A percentile compares a stretch with the other conserved stretches of the same genome.
These are phyloP conservation scores for Apostichopus japonicus DNA, from an alignment of 35 echinoderm and acorn worm genomes.

Conservation along the genomic window DNA sequence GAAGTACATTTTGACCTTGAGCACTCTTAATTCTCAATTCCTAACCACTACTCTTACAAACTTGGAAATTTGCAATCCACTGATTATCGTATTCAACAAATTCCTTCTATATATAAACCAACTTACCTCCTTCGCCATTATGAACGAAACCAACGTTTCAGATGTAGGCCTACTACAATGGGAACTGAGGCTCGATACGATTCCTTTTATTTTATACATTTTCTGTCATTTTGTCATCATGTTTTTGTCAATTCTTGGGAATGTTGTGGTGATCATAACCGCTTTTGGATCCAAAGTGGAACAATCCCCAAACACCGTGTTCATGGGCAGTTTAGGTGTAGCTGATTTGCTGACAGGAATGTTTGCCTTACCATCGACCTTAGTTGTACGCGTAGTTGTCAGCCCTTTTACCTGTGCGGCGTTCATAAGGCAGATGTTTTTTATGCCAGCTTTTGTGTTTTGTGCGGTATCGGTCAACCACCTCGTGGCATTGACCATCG, in stretches of 20 bases:
- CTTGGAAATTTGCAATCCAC: too few species aligned
- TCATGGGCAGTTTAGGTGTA: slow-evolving; percentile 9
- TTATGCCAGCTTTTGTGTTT: background rate
- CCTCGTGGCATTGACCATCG: slow-evolving; percentile 14
- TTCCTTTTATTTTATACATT: slow-evolving; percentile 5
- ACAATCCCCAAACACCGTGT: background rate
- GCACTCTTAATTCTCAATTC: too few species aligned
- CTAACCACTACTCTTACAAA: too few species aligned
- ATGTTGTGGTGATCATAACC: slow-evolving; percentile 1
- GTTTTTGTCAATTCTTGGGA: background rate
- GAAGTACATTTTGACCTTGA: too few species aligned
- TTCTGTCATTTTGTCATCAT: slow-evolving; percentile 15
- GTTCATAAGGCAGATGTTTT: background rate
- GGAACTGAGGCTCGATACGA: slow-evolving; percentile 4
- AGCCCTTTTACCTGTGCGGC: slow-evolving; percentile 10
- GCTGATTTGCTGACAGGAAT: slow-evolving; percentile 6
- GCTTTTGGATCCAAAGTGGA: background rate
- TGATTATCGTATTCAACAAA: too few species aligned
- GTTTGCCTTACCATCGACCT: slow-evolving; percentile 1
- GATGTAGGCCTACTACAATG: background rate
- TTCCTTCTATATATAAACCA: background rate
- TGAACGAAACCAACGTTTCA: background rate
- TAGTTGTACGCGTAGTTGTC: background rate
- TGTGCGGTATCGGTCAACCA: background rate
- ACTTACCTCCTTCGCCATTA: background rate